Evolutionary conservation across 2,888 invertebrate genomes (phyloP), one percentile per base, ranked within the genome.

Genomic region (Oligia latruncula): DNA sequence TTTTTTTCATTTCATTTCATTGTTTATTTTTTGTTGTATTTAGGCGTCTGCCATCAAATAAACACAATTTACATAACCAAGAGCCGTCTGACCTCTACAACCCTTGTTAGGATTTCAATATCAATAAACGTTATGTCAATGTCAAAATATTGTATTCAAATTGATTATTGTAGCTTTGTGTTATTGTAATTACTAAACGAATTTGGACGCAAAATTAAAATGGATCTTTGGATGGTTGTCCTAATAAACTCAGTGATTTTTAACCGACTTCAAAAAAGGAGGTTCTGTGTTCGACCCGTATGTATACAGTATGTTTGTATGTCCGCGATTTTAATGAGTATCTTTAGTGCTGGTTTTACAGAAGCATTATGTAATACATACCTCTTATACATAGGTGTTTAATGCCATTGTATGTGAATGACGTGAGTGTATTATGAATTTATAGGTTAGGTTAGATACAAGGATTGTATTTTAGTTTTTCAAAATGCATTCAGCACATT

Each of bases 71-170:
- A 60, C 62, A 65, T 71, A 52, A 40, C 15, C 58, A 66, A 66
- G 13, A 66, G 8, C 49, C 15, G 67, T 60, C 23, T 84, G 84
- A 80, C 82, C 82, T 75, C 60, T 49, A 17, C 40, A 65, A 75
- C 75, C 80, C 52, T 46, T 68, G 71, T 83, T 35, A 35, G 52
- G 55, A 58, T 65, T 60, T 15, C 43, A 82, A 67, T 64, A 55
- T 65, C n/a, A 78, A 80, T 52, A 68, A 60, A 62, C 68, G 49
- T 29, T 68, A 71, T 40, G 71, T 62, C 58, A 68, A 2, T 74
- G 71, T 84, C 71, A 62, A 79, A 78, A 64, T 75, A 68, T 72
- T 29, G 13, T 60, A 84, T 83, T 71, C 66, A 83, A 83, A 82
- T 83, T 64, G 55, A 66, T 58, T 23, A 49, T 13, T 29, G 11